A percentile compares a stretch with the other conserved stretches of the same genome.
These are phyloP conservation scores for Merops nubicus DNA, from an alignment of 2,113 vertebrate genomes.

Conservation along the genomic window DNA sequence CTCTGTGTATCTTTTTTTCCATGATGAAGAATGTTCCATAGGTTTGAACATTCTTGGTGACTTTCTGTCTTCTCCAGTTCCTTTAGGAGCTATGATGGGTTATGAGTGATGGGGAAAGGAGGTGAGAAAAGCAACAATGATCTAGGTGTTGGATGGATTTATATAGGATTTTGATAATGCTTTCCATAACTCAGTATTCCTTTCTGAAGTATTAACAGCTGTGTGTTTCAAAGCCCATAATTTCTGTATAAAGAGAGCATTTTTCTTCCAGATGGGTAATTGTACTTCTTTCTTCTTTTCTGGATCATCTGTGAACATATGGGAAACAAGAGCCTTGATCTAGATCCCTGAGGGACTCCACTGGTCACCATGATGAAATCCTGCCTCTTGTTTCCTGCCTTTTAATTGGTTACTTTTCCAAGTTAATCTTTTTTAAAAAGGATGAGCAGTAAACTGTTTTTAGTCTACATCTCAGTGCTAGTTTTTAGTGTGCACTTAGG, in stretches of 20 bases:
- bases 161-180: not conserved
- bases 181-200: not conserved
- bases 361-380: not conserved
- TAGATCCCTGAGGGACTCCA: not conserved
- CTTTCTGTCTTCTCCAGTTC: not conserved
- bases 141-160: not conserved
- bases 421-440: not conserved
- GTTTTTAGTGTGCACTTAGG: not conserved
- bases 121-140: accelerated
- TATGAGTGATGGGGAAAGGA: not conserved
- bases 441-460: not conserved
- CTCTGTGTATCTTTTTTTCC: not conserved
- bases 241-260: not conserved
- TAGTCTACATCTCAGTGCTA: not conserved
- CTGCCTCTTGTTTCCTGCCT: not conserved
- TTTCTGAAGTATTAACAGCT: not conserved
- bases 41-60: not conserved
- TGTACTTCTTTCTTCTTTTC: not conserved
- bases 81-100: not conserved
- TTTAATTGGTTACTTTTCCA: not conserved
- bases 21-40: not conserved
- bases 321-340: not conserved
- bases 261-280: not conserved
- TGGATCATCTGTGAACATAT: not conserved
- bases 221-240: not conserved